Base-by-base conservation (phyloP, 2,113 vertebrate species). In the Sander vitreus region DNA sequence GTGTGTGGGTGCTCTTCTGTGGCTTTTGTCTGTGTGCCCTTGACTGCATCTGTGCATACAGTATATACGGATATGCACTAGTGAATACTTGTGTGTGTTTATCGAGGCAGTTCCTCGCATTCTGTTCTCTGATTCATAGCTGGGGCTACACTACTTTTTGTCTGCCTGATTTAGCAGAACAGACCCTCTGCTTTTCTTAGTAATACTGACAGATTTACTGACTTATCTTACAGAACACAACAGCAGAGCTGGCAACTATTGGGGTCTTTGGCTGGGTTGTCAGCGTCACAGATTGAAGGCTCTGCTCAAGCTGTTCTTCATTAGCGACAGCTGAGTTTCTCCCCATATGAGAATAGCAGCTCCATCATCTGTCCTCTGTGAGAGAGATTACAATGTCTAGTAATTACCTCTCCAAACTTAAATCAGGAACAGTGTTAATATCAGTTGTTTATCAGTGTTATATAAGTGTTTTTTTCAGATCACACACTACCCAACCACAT, bases 181-280 rank as follows among this genome's bases (percentile, higher is more conserved):
- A 86, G 84, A 67, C 84, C 77, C 69, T 89, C 54, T 59, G 75
- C 81, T 87, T 91, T 89, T 88, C 83, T 89, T 76, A 83, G 88
- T 74, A 78, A 83, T 58, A 64, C 87, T 84, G 85, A 89, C 89
- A 93, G 89, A 93, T 92, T 93, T 91, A 92, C 81, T 51, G 85
- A 90, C 69, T 86, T 89, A 83, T 73, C 86, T 85, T 79, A 63
- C 69, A 78, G 91, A 83, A 81, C 81, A 85, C 85, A 73, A 79
- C 85, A 82, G 77, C 88, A 73, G 72, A 69, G 59, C 70, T 89
- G 84, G 89, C 84, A 90, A 53, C 80, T 54, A 55, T 51, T 55
- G 68, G 70, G 83, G 79, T 87, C 76, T 88, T 92, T 92, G 92
- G 86, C 86, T 84, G n/a, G 72, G 60, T 43, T 84, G 86, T 90